Conservation (phyloP, 2,888 invertebrate genomes). For the Boloria euphrosyne region DNA sequence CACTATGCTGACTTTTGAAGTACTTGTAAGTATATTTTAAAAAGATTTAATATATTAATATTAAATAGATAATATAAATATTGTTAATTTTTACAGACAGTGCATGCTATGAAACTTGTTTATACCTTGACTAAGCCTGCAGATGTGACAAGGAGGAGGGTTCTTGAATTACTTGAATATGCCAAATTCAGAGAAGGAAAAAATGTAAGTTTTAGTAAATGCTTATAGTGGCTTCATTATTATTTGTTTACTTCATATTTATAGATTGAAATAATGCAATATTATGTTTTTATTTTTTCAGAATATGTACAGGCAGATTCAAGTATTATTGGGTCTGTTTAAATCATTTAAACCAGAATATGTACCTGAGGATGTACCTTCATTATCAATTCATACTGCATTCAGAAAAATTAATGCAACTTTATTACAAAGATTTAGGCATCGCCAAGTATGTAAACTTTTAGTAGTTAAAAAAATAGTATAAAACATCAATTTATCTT, state of each 20-base stretch:
- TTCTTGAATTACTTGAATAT: slow-evolving; percentile 63
- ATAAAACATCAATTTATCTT: background rate
- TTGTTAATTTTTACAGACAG: slow-evolving; percentile 56
- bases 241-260: too few relatives aligned
- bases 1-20: slow-evolving; percentile 63
- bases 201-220: slow-evolving; percentile 53
- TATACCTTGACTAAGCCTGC: slow-evolving; percentile 72
- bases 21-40: slow-evolving; percentile 57
- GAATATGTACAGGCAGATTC: slow-evolving; percentile 66
- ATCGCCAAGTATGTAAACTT: slow-evolving; percentile 57
- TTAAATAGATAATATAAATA: background rate
- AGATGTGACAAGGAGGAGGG: slow-evolving; percentile 70
- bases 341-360: slow-evolving; percentile 77
- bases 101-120: slow-evolving; percentile 67
- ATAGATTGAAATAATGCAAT: too few relatives aligned
- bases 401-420: slow-evolving; percentile 66
- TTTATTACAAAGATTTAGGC: slow-evolving; percentile 61
- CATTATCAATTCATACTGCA: slow-evolving; percentile 66
- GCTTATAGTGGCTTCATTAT: background rate
- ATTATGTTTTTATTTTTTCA: slow-evolving; percentile 39
- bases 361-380: slow-evolving; percentile 74
- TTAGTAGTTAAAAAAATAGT: background rate
- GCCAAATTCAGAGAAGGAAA: slow-evolving; percentile 66
- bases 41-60: background rate
- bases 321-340: slow-evolving; percentile 69